Evolutionary conservation across 2,888 invertebrate species (phyloP).

Genomic region (Drosophila bunnanda): DNA sequence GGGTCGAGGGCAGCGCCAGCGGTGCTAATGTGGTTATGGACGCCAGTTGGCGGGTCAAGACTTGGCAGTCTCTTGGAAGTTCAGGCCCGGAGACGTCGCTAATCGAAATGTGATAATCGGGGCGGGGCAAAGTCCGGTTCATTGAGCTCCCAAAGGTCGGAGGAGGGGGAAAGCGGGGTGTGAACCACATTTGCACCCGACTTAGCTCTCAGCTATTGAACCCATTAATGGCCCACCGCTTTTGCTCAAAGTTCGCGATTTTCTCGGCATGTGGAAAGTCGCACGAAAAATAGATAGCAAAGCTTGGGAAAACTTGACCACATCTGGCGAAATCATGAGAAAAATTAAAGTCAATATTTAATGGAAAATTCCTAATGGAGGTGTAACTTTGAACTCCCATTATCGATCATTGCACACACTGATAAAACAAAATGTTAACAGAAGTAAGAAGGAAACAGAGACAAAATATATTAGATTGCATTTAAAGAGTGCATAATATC

Average conservation of each 20-base stretch:
- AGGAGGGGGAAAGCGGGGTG: slow-evolving; percentile 17
- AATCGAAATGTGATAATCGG: slow-evolving; percentile 74
- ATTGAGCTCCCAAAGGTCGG: slow-evolving; percentile 36
- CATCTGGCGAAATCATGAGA: slow-evolving; percentile 4
- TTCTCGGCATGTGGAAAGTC: slow-evolving; percentile 60
- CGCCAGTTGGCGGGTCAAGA: slow-evolving; percentile 60
- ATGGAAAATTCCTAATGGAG: background rate
- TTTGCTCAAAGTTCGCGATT: slow-evolving; percentile 46
- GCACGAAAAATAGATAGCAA: slow-evolving; percentile 28
- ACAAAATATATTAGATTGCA: no score
- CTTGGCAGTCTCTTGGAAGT: slow-evolving; percentile 11
- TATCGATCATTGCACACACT: background rate
- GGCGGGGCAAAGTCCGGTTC: slow-evolving; percentile 43
- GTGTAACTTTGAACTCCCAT: background rate
- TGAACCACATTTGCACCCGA: slow-evolving; percentile 61
- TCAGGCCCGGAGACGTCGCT: slow-evolving; percentile 33
- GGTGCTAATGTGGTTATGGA: slow-evolving; percentile 78
- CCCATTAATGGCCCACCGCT: slow-evolving; percentile 66
- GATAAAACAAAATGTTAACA: background rate
- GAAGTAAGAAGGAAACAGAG: no score
- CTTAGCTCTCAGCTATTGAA: slow-evolving; percentile 70
- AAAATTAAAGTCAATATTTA: slow-evolving; percentile 11
- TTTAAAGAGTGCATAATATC: no score
- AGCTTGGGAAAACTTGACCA: slow-evolving; percentile 25
- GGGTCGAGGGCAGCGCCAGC: slow-evolving; percentile 69